Base-by-base conservation (phyloP, 1,140 invertebrate genomes). In the Conopomorpha cramerella region DNA sequence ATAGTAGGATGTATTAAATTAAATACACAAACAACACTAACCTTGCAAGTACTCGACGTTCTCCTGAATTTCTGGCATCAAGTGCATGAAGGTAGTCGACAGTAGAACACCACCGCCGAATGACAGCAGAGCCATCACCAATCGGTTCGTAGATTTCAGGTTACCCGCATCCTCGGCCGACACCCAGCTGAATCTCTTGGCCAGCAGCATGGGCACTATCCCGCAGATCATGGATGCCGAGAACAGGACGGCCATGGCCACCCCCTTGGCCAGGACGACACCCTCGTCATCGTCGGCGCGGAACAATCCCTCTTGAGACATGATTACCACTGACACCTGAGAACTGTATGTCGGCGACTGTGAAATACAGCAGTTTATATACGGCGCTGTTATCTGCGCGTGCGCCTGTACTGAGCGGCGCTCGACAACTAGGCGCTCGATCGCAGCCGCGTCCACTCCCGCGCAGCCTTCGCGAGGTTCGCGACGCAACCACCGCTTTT, bases 101-200 rank as follows among this genome's bases (percentile, higher is more conserved):
- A 98, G 72, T 14, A 98, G 81, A 1, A 96, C 93, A 2, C 95
- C 95, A 3, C 92, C 95, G 2, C 93, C 93, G 51, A 96, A 92
- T 39, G 90, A 92, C 16, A 94, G 79, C 10, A 95, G 44, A 2
- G 60, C 55, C 51, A 68, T 62, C 6, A 72, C 60, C 4, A 70
- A 41, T 31, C 47, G 51, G 38, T 77, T 73, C 19, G 46, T 73
- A 4, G 48, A 72, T 59, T 80, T 70, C 33, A 79, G 52, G 50
- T 79, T 36, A 14, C 54, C 46, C 2, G 65, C 65, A n/a, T 72
- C 67, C 16, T 58, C 53, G 2, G 70, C 43, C 1, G 51, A 49
- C 3, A 77, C 49, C 84, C 83, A 88, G 17, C 82, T 79, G 39
- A 88, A 83, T 50, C 74, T 81, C 37, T 71, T 83, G 2, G 86